These are phyloP conservation scores for Sinocyclocheilus rhinocerous DNA, from an alignment of 2,113 vertebrate genomes.

Conservation along the genomic window DNA sequence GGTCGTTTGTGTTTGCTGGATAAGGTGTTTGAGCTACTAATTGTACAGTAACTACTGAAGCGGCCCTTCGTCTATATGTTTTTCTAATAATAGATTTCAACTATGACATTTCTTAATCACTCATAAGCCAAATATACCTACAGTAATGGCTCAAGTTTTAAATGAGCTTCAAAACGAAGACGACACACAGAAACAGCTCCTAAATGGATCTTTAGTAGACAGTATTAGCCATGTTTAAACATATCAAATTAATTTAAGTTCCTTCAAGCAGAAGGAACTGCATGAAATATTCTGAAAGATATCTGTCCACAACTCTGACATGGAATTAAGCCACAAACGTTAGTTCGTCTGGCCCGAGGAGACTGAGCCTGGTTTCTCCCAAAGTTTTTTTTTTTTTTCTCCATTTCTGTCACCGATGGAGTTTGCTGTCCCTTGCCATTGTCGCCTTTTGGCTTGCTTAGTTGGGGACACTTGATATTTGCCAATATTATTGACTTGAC, in stretches of 20 bases:
- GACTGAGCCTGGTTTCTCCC: no score
- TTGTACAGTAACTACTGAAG: neutral
- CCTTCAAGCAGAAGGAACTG: no score
- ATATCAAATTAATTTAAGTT: neutral
- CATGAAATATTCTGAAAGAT: no score
- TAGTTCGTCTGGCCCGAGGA: no score
- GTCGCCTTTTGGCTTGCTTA: no score
- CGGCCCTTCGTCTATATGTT: neutral
- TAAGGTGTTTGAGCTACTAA: neutral
- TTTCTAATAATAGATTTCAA: conserved; percentile 12
- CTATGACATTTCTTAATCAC: neutral
- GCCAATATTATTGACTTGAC: no score
- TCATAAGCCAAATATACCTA: neutral
- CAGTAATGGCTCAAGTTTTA: neutral
- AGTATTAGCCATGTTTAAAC: neutral
- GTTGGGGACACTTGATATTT: no score
- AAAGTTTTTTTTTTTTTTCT: no score
- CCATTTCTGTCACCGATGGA: no score
- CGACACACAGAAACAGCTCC: neutral
- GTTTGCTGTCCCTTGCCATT: no score
- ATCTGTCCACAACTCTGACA: no score
- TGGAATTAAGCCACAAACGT: no score
- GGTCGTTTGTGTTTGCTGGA: conserved; percentile 1
- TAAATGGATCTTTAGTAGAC: neutral
- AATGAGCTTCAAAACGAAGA: neutral